These are phyloP conservation scores for Aegotheles bennettii DNA, from an alignment of 2,113 vertebrate genomes.

Conservation along the genomic window DNA sequence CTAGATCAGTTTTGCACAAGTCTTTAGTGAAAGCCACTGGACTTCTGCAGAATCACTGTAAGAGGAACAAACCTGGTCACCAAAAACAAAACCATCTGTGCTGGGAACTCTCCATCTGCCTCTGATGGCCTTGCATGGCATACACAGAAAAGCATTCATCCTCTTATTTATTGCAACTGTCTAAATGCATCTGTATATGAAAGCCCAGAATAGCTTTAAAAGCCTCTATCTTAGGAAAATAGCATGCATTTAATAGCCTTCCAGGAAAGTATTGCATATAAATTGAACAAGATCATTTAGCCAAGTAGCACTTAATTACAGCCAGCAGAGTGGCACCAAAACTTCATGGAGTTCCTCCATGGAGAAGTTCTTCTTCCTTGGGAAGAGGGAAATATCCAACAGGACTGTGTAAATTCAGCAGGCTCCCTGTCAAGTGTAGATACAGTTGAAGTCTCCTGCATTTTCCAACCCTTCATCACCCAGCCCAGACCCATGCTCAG, in stretches of 20 bases:
- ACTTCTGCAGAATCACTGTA: slow-evolving; percentile 4
- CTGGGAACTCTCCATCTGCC: background rate
- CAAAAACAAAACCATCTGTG: background rate
- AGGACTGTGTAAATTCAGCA: background rate
- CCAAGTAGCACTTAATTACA: slow-evolving; percentile 31
- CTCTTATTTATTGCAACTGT: background rate
- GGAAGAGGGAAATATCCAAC: background rate
- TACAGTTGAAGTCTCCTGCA: background rate
- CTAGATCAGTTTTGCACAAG: background rate
- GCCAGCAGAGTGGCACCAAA: background rate
- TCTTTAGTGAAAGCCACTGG: background rate
- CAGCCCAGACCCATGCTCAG: background rate
- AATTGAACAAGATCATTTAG: background rate
- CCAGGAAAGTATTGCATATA: slow-evolving; percentile 21
- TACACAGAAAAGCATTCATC: background rate
- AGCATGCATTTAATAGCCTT: slow-evolving; percentile 21
- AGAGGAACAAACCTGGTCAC: slow-evolving; percentile 35
- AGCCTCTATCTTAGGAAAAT: slow-evolving; percentile 24
- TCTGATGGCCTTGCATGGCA: background rate
- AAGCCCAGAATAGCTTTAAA: slow-evolving; percentile 29
- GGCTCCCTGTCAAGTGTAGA: background rate
- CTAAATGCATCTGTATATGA: background rate
- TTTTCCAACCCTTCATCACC: background rate
- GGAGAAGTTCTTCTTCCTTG: background rate
- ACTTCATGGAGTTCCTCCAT: background rate